These are phyloP conservation scores for Protonemura montana DNA, from an alignment of 2,888 invertebrate genomes.

Conservation along the genomic window DNA sequence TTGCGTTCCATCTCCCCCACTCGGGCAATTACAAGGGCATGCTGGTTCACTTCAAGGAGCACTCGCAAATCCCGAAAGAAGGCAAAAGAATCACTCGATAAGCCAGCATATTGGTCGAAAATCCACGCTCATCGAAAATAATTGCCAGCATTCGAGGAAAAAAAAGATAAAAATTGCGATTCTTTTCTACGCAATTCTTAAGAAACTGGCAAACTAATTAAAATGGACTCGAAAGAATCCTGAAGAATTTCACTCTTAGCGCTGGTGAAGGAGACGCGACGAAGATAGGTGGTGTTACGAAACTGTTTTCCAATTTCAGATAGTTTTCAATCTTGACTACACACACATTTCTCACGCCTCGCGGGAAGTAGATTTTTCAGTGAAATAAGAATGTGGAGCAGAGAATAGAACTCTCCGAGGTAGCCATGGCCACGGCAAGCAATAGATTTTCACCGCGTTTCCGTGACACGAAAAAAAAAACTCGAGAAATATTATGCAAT, in stretches of 20 bases:
- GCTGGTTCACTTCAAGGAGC: neutral
- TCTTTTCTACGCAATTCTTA: neutral
- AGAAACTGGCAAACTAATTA: neutral
- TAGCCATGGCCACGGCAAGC: neutral
- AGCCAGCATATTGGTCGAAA: constrained; percentile 1
- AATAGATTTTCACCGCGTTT: neutral
- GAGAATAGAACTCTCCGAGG: neutral
- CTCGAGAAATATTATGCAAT: neutral
- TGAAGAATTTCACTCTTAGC: neutral
- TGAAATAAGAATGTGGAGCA: neutral
- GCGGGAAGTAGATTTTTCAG: constrained; percentile 4
- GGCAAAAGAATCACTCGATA: neutral
- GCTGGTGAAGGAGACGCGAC: too few species aligned
- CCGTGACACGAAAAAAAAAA: neutral
- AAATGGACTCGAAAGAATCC: neutral
- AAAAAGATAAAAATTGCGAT: constrained; percentile 43
- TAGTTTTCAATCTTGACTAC: neutral
- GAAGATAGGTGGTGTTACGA: neutral
- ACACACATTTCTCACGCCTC: neutral
- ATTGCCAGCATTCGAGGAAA: constrained; percentile 38
- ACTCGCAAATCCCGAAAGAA: neutral
- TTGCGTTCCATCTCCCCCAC: neutral
- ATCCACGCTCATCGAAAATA: neutral
- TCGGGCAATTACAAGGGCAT: too few species aligned
- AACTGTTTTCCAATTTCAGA: neutral